Evolutionary conservation across 2,797 vertebrate genomes (phyloP).

Genomic region (Sandelia bainsii): DNA sequence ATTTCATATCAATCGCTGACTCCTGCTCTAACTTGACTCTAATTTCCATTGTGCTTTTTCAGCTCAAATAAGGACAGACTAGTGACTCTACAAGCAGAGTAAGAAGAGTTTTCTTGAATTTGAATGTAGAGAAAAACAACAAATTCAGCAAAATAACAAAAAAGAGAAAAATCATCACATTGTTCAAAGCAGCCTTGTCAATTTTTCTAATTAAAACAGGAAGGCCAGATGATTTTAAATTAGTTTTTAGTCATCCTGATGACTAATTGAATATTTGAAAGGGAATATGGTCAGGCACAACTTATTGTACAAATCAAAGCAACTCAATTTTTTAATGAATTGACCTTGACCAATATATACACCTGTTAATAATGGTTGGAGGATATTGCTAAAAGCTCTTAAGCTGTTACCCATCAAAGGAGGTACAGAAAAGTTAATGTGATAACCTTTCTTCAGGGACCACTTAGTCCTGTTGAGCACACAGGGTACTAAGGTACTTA

Average conservation of each 20-base stretch:
- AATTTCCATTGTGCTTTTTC: slow-evolving; percentile 18
- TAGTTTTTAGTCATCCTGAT: neutral
- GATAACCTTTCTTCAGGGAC: slow-evolving; percentile 68
- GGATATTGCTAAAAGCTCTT: slow-evolving; percentile 32
- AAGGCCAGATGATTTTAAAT: neutral
- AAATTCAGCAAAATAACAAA: slow-evolving; percentile 30
- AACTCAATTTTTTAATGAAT: neutral
- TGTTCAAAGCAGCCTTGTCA: neutral
- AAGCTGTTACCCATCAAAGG: slow-evolving; percentile 18
- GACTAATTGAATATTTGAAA: slow-evolving; percentile 2
- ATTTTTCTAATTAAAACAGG: slow-evolving; percentile 2
- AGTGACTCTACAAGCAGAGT: neutral
- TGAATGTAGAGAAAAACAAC: slow-evolving; percentile 24
- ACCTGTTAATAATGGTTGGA: slow-evolving; percentile 24
- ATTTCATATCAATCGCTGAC: slow-evolving; percentile 40
- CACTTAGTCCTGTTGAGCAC: slow-evolving; percentile 50
- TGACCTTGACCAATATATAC: neutral
- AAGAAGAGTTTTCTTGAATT: neutral
- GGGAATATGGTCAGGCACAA: neutral
- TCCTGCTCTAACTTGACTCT: slow-evolving; percentile 35
- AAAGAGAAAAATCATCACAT: neutral
- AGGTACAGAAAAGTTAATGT: slow-evolving; percentile 50
- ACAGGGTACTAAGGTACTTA: slow-evolving; percentile 55
- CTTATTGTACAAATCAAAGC: slow-evolving; percentile 12
- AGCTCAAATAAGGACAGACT: slow-evolving; percentile 29